phyloP scores from a whole-genome alignment of 2,888 invertebrate species.

The Eutolmus rufibarbis region DNA sequence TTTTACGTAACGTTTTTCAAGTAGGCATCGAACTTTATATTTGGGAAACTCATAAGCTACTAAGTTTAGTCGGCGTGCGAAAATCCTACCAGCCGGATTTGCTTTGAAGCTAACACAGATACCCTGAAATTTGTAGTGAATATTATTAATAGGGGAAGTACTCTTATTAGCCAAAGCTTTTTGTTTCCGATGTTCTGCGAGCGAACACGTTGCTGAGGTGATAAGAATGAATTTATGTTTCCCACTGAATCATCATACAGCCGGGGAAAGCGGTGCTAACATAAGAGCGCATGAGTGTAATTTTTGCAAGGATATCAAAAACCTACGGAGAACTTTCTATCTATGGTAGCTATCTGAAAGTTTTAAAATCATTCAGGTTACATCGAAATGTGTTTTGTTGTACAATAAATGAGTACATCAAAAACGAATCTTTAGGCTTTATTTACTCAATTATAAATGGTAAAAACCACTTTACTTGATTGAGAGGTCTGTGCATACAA shows the following conservation, averaged over 20 bases:
- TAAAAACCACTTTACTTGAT: no score
- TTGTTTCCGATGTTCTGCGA: neutral
- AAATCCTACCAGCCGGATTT: neutral
- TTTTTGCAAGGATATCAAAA: neutral
- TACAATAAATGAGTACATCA: neutral
- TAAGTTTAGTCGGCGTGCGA: neutral
- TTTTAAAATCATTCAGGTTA: neutral
- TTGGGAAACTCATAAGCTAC: neutral
- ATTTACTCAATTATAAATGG: no score
- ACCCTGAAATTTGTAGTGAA: neutral
- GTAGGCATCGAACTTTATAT: neutral
- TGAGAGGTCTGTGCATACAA: no score
- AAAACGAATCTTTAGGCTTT: no score
- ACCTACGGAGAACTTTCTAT: neutral
- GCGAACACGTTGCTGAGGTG: neutral
- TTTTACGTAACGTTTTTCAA: neutral
- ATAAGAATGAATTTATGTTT: neutral
- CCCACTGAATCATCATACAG: neutral
- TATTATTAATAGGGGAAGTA: neutral
- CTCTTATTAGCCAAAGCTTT: neutral
- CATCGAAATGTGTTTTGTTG: neutral
- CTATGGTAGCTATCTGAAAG: neutral
- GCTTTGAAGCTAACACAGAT: neutral
- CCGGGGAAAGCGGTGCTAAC: neutral
- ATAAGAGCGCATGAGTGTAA: neutral